Conservation (phyloP, 2,888 invertebrate species). For the Acanthosepion pharaonis region DNA sequence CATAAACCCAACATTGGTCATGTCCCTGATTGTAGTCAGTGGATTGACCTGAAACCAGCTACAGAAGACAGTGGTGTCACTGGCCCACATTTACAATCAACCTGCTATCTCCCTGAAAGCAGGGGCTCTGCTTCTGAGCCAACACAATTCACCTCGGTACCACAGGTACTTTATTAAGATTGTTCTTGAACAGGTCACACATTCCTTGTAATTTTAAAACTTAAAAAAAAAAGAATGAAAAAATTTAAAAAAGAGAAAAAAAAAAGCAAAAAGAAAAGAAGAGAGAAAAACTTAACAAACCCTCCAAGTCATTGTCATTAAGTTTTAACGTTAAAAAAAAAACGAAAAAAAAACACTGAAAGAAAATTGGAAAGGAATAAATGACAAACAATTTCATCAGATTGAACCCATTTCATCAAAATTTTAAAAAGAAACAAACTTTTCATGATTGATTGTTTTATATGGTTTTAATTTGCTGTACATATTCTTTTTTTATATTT, state of each 20-base stretch:
- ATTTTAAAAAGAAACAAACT: neutral
- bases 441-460: constrained; percentile 33
- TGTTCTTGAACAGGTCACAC: constrained; percentile 33
- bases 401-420: constrained; percentile 33
- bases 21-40: neutral
- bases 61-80: constrained; percentile 33
- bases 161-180: constrained; percentile 13
- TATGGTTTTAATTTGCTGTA: constrained; percentile 33
- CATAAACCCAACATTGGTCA: constrained; percentile 33
- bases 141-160: neutral
- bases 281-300: neutral
- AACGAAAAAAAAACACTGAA: neutral
- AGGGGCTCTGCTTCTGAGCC: neutral
- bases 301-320: constrained; percentile 33
- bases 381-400: neutral
- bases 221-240: neutral
- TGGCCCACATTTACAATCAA: neutral
- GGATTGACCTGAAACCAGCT: neutral
- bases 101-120: constrained; percentile 3
- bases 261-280: neutral
- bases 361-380: neutral
- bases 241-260: neutral
- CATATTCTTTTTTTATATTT: constrained; percentile 33
- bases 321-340: neutral
- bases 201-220: constrained; percentile 1